Base-by-base conservation (phyloP, 2,888 invertebrate species). In the Caenorhabditis auriculariae region DNA sequence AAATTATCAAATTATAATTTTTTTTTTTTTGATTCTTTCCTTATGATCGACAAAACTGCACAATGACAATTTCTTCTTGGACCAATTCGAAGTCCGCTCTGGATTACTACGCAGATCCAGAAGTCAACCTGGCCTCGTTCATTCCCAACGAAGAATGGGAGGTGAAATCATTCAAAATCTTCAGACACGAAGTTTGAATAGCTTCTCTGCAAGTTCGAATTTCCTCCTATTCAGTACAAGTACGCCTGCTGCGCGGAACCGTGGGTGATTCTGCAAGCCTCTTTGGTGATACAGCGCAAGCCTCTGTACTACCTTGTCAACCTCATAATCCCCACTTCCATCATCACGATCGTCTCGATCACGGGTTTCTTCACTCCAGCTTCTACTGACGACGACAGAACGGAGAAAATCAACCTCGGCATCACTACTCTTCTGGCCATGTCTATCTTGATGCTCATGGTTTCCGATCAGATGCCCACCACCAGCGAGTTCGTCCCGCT, bases 391-490 rank as follows among this genome's bases (percentile, higher is more conserved):
- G 83, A 83, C 26, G 78, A 79, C 42, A 47, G 78, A 48, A 77
- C 76, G 41, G 77, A 77, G 52, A 79, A 79, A 56, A 79, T 80
- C 55, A 80, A 80, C 55, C 57, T 80, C 17, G 80, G 77, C 50
- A 73, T 73, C 49, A 73, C 72, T 3, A 73, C 72, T 0, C 66
- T 78, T 26, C 70, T 84, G 56, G 83, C 84, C 6, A 84, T 84
- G 78, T 83, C 83, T 5, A 83, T 84, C 50, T 80, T 84, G 69
- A 83, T 84, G 83, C 71, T 84, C 49, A 82, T 84, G 65, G 83
- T 84, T 3, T 83, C 83, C 2, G 84, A 84, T 63, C 82, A 82
- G 50, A 83, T 84, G 83, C 84, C 84, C 0, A 82, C 83, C 1
- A 84, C 76, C 12, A 65, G 65, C 23, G 78, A 78, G 55, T 78